These are phyloP conservation scores for Dinoponera quadriceps DNA, from an alignment of 1,140 invertebrate genomes.

Conservation along the genomic window DNA sequence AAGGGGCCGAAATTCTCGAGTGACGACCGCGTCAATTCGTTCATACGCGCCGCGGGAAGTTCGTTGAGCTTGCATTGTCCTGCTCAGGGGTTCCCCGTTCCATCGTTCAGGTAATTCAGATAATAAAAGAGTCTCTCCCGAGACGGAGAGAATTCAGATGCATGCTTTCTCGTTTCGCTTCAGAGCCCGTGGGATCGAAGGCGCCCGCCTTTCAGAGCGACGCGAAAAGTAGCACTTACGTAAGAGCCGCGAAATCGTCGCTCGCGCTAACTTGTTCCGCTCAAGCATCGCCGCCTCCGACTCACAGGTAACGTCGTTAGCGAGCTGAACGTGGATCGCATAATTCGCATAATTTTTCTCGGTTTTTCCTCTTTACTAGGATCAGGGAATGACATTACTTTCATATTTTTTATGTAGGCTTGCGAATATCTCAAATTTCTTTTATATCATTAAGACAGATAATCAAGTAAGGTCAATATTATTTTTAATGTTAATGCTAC, in stretches of 20 bases:
- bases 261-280: conserved; percentile 86
- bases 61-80: conserved; percentile 88
- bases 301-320: conserved; percentile 83
- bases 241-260: conserved; percentile 78
- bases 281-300: conserved; percentile 86
- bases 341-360: background rate
- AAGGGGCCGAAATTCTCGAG: conserved; percentile 89
- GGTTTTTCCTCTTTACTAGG: background rate
- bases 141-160: background rate
- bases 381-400: background rate
- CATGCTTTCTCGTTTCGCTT: conserved; percentile 73
- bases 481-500: background rate
- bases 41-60: conserved; percentile 85
- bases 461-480: background rate
- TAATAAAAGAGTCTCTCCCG: background rate
- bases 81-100: conserved; percentile 89
- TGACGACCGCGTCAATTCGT: conserved; percentile 84
- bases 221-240: conserved; percentile 88
- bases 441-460: background rate
- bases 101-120: conserved; percentile 87
- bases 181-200: conserved; percentile 90
- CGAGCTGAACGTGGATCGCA: background rate
- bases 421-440: background rate
- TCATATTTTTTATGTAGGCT: background rate
- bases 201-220: conserved; percentile 89